Conservation (phyloP, 1,140 invertebrate genomes). For the Globodera ellingtonae region DNA sequence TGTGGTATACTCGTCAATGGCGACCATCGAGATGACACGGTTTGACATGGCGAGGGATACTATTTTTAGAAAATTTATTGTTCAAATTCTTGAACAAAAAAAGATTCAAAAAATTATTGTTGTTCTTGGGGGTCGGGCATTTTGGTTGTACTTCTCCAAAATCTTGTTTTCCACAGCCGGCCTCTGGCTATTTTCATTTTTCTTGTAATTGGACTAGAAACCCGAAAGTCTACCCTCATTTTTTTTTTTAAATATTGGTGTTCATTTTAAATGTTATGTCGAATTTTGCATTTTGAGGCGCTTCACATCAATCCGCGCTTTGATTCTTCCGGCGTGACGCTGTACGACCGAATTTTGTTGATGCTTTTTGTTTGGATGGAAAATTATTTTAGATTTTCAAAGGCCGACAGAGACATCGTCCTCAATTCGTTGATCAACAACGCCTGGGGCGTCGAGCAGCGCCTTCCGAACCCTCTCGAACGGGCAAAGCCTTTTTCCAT, state of each 20-base stretch:
- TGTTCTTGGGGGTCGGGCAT: no score
- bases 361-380: not conserved
- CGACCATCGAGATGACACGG: conserved; percentile 48
- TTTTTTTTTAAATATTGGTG: no score
- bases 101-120: no score
- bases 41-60: not conserved
- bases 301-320: conserved; percentile 56
- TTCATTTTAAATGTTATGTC: no score
- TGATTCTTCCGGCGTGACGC: conserved; percentile 25
- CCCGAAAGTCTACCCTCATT: no score
- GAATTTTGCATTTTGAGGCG: conserved; percentile 16
- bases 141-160: no score
- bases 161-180: no score
- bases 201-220: no score
- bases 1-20: conserved; percentile 48
- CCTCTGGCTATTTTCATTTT: no score
- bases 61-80: no score
- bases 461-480: conserved; percentile 34
- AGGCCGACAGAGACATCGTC: conserved; percentile 48
- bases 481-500: conserved; percentile 42
- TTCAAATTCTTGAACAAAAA: no score
- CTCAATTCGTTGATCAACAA: conserved; percentile 54
- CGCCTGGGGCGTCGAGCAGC: conserved; percentile 48
- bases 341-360: conserved; percentile 14
- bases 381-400: conserved; percentile 38